Conservation (phyloP, 1,140 invertebrate species). For the Drosophila subobscura region DNA sequence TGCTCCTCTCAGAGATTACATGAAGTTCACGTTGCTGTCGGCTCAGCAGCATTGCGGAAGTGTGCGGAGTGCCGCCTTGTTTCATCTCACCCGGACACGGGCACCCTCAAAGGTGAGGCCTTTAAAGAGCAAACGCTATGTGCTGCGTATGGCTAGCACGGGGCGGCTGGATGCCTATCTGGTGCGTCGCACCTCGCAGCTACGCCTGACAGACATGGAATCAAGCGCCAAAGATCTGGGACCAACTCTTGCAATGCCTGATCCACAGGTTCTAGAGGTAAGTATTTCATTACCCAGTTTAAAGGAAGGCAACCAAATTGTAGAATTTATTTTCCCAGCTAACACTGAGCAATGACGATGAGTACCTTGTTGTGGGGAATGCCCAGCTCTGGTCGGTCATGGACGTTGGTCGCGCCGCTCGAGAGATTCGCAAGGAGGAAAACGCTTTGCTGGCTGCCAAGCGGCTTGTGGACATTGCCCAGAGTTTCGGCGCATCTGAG, state of each 20-base stretch:
- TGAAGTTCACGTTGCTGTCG: slow-evolving; percentile 92
- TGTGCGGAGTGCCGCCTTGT: slow-evolving; percentile 88
- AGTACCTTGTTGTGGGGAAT: slow-evolving; percentile 92
- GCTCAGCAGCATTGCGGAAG: slow-evolving; percentile 90
- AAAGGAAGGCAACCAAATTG: background rate
- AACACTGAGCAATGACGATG: slow-evolving; percentile 90
- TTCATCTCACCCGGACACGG: slow-evolving; percentile 88
- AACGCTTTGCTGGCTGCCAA: slow-evolving; percentile 92
- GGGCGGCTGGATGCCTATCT: slow-evolving; percentile 89
- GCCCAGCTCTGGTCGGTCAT: slow-evolving; percentile 91
- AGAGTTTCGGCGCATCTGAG: slow-evolving; percentile 91
- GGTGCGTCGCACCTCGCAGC: slow-evolving; percentile 82
- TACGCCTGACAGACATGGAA: slow-evolving; percentile 47
- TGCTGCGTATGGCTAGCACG: slow-evolving; percentile 88
- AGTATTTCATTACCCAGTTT: background rate
- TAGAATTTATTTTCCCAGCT: slow-evolving; percentile 63
- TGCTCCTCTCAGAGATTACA: slow-evolving; percentile 89
- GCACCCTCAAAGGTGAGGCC: slow-evolving; percentile 83
- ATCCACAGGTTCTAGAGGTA: slow-evolving; percentile 89
- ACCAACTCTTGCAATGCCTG: slow-evolving; percentile 84
- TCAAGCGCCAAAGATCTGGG: background rate
- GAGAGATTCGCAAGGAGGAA: slow-evolving; percentile 89
- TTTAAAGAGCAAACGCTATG: slow-evolving; percentile 85
- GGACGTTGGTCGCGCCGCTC: slow-evolving; percentile 89
- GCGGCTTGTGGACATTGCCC: slow-evolving; percentile 91